phyloP scores from a whole-genome alignment of 2,888 invertebrate genomes.

The Hirtodrosophila confusa region DNA sequence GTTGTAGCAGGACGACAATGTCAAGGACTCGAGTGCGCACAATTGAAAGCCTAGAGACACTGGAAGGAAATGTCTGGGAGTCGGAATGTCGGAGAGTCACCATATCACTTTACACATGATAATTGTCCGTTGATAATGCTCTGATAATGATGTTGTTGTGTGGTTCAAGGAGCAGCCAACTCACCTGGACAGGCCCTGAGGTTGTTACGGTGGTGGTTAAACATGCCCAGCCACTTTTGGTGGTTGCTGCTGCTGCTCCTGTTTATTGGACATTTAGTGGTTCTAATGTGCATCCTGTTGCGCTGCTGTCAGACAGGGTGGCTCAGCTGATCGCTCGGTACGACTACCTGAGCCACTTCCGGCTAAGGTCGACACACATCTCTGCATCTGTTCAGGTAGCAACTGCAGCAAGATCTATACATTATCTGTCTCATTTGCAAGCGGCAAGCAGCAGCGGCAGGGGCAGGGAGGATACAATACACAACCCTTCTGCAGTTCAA shows the following conservation, averaged over 20 bases:
- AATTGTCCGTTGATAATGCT: slow-evolving; percentile 74
- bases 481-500: slow-evolving; percentile 60
- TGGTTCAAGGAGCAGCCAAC: slow-evolving; percentile 18
- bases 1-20: slow-evolving; percentile 51
- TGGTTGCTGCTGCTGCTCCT: slow-evolving; percentile 14
- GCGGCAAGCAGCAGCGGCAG: too few relatives aligned
- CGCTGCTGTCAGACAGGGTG: slow-evolving; percentile 40
- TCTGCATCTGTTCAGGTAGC: slow-evolving; percentile 44
- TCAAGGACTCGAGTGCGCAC: slow-evolving; percentile 64
- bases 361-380: slow-evolving; percentile 28
- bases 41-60: slow-evolving; percentile 24
- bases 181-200: slow-evolving; percentile 44
- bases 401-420: slow-evolving; percentile 18
- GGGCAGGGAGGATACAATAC: too few relatives aligned
- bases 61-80: not conserved
- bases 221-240: slow-evolving; percentile 12
- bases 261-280: slow-evolving; percentile 69
- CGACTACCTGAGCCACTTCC: slow-evolving; percentile 72
- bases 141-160: slow-evolving; percentile 56
- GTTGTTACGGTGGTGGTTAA: slow-evolving; percentile 45
- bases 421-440: slow-evolving; percentile 14
- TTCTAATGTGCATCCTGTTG: slow-evolving; percentile 78
- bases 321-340: slow-evolving; percentile 4
- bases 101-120: slow-evolving; percentile 75
- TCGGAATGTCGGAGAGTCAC: slow-evolving; percentile 30